Evolutionary conservation across 2,888 invertebrate species (phyloP).

Genomic region (Blomia tropicalis): DNA sequence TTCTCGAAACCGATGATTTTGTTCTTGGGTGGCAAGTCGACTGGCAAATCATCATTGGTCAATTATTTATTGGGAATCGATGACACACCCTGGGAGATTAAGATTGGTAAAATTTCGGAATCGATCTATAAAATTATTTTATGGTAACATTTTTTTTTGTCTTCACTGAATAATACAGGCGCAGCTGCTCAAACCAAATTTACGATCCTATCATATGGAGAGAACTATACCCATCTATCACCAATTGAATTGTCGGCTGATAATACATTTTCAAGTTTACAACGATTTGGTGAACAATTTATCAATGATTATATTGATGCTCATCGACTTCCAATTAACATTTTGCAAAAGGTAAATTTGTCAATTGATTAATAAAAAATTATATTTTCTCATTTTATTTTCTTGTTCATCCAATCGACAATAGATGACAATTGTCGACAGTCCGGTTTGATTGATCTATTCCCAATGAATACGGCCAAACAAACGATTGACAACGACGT

Average conservation of each 20-base stretch:
- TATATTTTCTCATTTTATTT: not conserved
- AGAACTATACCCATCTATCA: constrained; percentile 39
- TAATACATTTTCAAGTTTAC: constrained; percentile 78
- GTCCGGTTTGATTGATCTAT: constrained; percentile 81
- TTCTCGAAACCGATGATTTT: constrained; percentile 79
- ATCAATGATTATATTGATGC: constrained; percentile 62
- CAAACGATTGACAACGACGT: constrained; percentile 51
- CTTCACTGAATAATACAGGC: not conserved
- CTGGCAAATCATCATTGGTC: constrained; percentile 82
- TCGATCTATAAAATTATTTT: not conserved
- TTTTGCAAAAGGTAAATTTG: constrained; percentile 60
- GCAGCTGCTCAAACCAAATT: constrained; percentile 35
- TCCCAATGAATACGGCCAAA: constrained; percentile 80
- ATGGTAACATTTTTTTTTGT: not conserved
- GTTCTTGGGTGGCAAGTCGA: constrained; percentile 92
- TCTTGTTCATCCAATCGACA: not conserved
- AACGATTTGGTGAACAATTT: constrained; percentile 84
- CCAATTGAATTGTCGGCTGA: constrained; percentile 88
- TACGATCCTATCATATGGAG: constrained; percentile 61
- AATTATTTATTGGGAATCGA: constrained; percentile 65
- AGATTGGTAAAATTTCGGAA: constrained; percentile 51
- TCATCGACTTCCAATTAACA: constrained; percentile 57
- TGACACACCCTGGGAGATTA: constrained; percentile 49
- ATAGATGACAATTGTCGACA: constrained; percentile 85
- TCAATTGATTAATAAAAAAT: no score